Conservation (phyloP, 1,140 invertebrate genomes). For the Xylocopa sonorina region DNA sequence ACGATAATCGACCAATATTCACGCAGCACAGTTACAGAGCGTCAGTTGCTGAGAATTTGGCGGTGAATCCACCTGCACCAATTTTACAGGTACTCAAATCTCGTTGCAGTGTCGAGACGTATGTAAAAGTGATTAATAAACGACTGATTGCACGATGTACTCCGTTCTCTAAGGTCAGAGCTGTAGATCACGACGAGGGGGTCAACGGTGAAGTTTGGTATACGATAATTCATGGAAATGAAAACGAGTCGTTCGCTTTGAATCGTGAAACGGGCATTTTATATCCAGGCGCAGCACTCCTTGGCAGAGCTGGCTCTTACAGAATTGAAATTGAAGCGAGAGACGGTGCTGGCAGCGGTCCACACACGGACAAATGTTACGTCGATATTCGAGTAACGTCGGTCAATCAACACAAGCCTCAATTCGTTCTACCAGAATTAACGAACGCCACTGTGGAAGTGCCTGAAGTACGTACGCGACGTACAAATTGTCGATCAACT, state of each 20-base stretch:
- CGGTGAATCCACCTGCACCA: constrained; percentile 88
- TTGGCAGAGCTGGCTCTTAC: constrained; percentile 85
- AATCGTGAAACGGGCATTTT: constrained; percentile 89
- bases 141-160: background rate
- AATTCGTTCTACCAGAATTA: constrained; percentile 90
- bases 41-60: constrained; percentile 91
- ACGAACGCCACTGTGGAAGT: constrained; percentile 90
- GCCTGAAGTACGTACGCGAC: constrained; percentile 85
- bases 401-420: constrained; percentile 93
- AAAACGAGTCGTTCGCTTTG: constrained; percentile 87
- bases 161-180: constrained; percentile 82
- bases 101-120: background rate
- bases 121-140: background rate
- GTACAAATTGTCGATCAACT: background rate
- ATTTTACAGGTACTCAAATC: constrained; percentile 86
- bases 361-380: constrained; percentile 86
- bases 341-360: constrained; percentile 87
- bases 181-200: constrained; percentile 90
- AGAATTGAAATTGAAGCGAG: constrained; percentile 88
- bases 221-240: constrained; percentile 88
- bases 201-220: constrained; percentile 89
- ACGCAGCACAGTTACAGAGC: constrained; percentile 88
- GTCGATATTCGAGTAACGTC: constrained; percentile 90
- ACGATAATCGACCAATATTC: constrained; percentile 92
- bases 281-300: constrained; percentile 87